These are phyloP conservation scores for Conus ventricosus DNA, from an alignment of 1,140 invertebrate genomes.

Conservation along the genomic window DNA sequence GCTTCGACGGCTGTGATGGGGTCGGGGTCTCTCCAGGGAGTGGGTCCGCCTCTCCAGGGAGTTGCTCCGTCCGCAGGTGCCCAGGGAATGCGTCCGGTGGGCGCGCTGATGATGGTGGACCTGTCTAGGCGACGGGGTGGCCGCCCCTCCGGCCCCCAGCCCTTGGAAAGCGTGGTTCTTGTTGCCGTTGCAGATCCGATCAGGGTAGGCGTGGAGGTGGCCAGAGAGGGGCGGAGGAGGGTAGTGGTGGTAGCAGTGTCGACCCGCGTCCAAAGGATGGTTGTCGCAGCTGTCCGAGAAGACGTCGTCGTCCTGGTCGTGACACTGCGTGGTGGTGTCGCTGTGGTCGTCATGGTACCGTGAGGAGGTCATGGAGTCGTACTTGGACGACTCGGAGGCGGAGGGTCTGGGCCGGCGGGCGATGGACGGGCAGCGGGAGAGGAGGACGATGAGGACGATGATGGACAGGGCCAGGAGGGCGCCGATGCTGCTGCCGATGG, in stretches of 20 bases:
- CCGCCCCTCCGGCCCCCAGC: neutral
- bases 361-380: slow-evolving; percentile 68
- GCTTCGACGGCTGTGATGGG: slow-evolving; percentile 13
- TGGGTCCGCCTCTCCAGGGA: slow-evolving; percentile 9
- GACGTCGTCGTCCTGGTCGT: slow-evolving; percentile 55
- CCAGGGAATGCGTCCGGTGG: neutral
- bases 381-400: slow-evolving; percentile 55
- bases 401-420: slow-evolving; percentile 47
- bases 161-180: slow-evolving; percentile 19
- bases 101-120: neutral
- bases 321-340: slow-evolving; percentile 62
- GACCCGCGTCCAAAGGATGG: neutral
- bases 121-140: neutral
- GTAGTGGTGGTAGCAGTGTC: slow-evolving; percentile 5
- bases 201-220: neutral
- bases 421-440: slow-evolving; percentile 62
- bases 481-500: slow-evolving; percentile 69
- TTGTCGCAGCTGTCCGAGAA: slow-evolving; percentile 49
- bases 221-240: neutral
- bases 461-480: slow-evolving; percentile 67
- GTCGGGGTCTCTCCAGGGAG: slow-evolving; percentile 21
- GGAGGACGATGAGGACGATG: slow-evolving; percentile 68
- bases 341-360: slow-evolving; percentile 60
- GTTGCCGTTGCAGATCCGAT: slow-evolving; percentile 6
- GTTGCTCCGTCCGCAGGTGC: slow-evolving; percentile 4